Conservation (phyloP, 2,797 vertebrate species). For the Leptodactylus fallax region DNA sequence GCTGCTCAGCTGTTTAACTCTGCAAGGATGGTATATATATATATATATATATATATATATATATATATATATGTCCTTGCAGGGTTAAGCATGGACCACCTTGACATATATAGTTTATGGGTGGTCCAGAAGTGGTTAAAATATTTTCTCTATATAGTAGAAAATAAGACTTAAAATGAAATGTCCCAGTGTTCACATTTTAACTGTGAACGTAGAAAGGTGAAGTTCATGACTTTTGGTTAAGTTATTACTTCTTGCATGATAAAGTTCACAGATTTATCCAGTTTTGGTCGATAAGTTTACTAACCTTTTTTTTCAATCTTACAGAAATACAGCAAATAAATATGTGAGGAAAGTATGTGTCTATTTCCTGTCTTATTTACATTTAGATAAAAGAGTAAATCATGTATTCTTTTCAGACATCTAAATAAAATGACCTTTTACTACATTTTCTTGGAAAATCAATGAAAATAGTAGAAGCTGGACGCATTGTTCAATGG, state of each 20-base stretch:
- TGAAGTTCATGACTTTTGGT: constrained; percentile 32
- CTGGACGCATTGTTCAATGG: too few relatives aligned
- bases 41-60: too few relatives aligned
- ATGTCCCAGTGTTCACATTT: background rate
- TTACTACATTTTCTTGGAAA: constrained; percentile 5
- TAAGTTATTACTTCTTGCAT: constrained; percentile 1
- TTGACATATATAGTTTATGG: too few relatives aligned
- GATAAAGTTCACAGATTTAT: constrained; percentile 21
- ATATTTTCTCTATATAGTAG: background rate
- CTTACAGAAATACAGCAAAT: background rate
- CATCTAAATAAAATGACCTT: background rate
- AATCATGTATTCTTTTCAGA: background rate
- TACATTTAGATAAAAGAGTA: constrained; percentile 8
- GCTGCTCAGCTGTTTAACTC: too few relatives aligned
- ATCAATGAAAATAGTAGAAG: background rate
- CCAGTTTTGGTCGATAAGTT: constrained; percentile 13
- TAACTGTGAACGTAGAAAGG: constrained; percentile 14
- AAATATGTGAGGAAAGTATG: background rate
- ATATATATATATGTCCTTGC: too few relatives aligned
- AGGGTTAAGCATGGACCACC: too few relatives aligned
- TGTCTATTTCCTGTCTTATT: background rate
- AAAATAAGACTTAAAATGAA: too few relatives aligned
- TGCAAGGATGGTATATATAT: too few relatives aligned
- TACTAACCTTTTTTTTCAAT: background rate
- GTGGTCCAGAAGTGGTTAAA: too few relatives aligned